Evolutionary conservation across 2,797 vertebrate genomes (phyloP).

Genomic region (Mycteria americana): DNA sequence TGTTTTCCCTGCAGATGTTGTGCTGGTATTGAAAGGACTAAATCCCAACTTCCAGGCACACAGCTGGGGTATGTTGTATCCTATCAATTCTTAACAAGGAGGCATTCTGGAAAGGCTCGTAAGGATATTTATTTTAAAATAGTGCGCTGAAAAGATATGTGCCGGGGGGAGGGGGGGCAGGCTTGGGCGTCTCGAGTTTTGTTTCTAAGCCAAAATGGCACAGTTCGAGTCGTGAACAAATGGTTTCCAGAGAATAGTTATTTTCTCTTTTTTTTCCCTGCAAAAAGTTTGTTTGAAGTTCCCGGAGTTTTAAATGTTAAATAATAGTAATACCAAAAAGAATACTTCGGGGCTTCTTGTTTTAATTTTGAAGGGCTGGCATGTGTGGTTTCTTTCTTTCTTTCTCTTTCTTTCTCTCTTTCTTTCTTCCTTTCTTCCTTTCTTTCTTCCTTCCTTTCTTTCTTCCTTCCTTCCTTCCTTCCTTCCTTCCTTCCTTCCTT

Average conservation of each 20-base stretch:
- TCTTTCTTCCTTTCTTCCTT: too few species aligned
- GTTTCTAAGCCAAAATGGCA: slow-evolving; percentile 27
- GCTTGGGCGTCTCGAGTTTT: not conserved
- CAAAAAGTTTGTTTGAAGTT: slow-evolving; percentile 23
- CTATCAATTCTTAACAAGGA: slow-evolving; percentile 25
- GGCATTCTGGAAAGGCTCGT: slow-evolving; percentile 19
- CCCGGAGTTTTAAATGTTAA: not conserved
- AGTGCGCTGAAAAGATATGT: slow-evolving; percentile 31
- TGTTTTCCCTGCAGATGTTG: not conserved
- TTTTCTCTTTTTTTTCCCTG: slow-evolving; percentile 20
- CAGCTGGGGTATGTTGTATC: not conserved
- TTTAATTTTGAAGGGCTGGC: slow-evolving; percentile 21
- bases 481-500: too few species aligned
- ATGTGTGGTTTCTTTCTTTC: not conserved
- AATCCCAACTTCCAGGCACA: not conserved
- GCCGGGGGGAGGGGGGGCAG: not conserved
- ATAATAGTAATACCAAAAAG: slow-evolving; percentile 30
- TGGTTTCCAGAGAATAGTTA: slow-evolving; percentile 27
- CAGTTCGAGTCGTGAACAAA: slow-evolving; percentile 41
- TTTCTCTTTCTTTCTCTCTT: fast-evolving
- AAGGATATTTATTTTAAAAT: slow-evolving; percentile 49
- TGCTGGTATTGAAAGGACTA: not conserved
- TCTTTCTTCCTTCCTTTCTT: too few species aligned
- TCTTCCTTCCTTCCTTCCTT: too few species aligned
- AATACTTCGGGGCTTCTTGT: not conserved